Evolutionary conservation across 2,888 invertebrate genomes (phyloP).

Genomic region (Onthophagus sagittarius): DNA sequence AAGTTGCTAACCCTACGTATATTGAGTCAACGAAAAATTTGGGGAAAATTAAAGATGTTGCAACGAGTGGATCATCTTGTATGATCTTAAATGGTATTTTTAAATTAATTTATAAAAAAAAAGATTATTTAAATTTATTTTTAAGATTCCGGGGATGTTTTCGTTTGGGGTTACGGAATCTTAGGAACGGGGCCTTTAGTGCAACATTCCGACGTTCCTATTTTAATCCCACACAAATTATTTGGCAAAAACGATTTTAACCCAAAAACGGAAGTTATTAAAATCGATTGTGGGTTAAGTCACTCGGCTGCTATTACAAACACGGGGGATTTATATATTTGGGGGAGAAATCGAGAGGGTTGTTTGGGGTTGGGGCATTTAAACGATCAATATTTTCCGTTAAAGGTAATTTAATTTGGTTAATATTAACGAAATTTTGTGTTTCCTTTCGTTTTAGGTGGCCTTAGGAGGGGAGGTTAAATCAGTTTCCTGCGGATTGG

Average conservation of each 20-base stretch:
- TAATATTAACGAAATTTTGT: too few relatives aligned
- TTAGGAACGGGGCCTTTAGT: constrained; percentile 84
- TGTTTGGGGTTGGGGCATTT: constrained; percentile 78
- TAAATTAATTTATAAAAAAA: constrained; percentile 17
- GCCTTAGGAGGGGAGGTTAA: constrained; percentile 72
- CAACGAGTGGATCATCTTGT: constrained; percentile 84
- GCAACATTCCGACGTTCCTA: constrained; percentile 62
- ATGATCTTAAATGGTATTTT: constrained; percentile 71
- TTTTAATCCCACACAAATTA: constrained; percentile 70
- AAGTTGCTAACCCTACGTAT: constrained; percentile 68
- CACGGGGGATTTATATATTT: constrained; percentile 80
- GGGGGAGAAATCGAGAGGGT: constrained; percentile 85
- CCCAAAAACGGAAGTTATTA: constrained; percentile 61
- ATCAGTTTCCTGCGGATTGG: constrained; percentile 77
- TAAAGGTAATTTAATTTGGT: constrained; percentile 64
- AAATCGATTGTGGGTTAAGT: constrained; percentile 69
- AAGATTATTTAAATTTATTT: constrained; percentile 29
- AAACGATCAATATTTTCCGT: constrained; percentile 84
- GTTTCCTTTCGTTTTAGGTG: constrained; percentile 74
- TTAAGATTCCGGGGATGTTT: constrained; percentile 77
- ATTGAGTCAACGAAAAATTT: constrained; percentile 62
- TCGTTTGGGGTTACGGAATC: constrained; percentile 92
- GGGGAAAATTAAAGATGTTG: constrained; percentile 68
- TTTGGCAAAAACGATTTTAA: constrained; percentile 86
- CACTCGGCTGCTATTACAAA: constrained; percentile 80